Conservation (phyloP, 2,888 invertebrate species). For the Tachina fera region DNA sequence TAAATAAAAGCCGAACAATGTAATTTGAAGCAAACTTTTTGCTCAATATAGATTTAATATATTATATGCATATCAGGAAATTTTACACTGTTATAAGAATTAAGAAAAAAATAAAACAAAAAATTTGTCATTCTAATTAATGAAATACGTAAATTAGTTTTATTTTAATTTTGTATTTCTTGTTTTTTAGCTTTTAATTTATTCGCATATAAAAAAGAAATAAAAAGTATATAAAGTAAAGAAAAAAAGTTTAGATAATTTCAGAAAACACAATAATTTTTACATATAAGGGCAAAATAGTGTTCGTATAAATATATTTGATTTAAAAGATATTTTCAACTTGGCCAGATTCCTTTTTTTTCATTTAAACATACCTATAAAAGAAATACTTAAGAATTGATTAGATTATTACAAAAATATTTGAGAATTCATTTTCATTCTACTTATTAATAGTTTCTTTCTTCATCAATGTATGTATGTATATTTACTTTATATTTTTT, state of each 20-base stretch:
- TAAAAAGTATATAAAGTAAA: not conserved
- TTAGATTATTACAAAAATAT: constrained; percentile 19
- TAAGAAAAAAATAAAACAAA: not conserved
- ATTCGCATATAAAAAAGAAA: not conserved
- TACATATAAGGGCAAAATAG: not conserved
- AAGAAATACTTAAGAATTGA: constrained; percentile 11
- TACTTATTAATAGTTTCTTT: not conserved
- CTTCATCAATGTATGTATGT: not conserved
- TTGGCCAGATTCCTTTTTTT: constrained; percentile 19
- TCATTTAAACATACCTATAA: not conserved
- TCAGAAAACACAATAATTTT: not conserved
- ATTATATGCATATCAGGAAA: constrained; percentile 11
- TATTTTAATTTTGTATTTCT: constrained; percentile 21
- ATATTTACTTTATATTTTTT: constrained; percentile 6
- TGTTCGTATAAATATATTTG: constrained; percentile 10
- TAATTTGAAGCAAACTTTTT: constrained; percentile 4
- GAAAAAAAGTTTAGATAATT: not conserved
- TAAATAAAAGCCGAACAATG: constrained; percentile 22
- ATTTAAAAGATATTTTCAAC: constrained; percentile 20
- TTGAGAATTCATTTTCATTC: constrained; percentile 27
- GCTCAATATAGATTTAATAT: constrained; percentile 50
- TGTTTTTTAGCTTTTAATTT: not conserved
- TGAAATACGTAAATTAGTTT: constrained; percentile 21
- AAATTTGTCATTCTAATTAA: constrained; percentile 26
- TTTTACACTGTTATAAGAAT: constrained; percentile 3